phyloP scores from a whole-genome alignment of 2,797 vertebrate genomes.

The Melanogrammus aeglefinus region DNA sequence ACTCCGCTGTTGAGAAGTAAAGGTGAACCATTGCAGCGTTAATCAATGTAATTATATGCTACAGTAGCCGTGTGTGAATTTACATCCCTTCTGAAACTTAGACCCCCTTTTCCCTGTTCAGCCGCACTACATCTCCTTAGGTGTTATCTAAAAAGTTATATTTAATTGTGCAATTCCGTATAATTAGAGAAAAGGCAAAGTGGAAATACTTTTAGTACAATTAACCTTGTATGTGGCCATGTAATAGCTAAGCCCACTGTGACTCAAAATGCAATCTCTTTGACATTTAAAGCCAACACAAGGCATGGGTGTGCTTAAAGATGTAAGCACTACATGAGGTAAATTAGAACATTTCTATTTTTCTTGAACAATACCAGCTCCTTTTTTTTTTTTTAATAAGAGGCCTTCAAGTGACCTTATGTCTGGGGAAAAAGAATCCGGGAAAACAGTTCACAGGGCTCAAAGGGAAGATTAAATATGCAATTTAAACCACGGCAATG shows the following conservation, averaged over 20 bases:
- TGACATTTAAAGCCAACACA: conserved; percentile 77
- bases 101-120: conserved; percentile 41
- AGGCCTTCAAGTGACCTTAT: conserved; percentile 65
- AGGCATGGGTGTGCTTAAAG: conserved; percentile 69
- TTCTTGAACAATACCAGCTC: conserved; percentile 64
- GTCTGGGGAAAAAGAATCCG: conserved; percentile 32
- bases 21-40: conserved; percentile 43
- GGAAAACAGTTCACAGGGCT: conserved; percentile 40
- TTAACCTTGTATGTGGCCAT: conserved; percentile 82
- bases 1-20: conserved; percentile 44
- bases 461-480: conserved; percentile 54
- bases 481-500: conserved; percentile 50
- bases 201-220: conserved; percentile 75
- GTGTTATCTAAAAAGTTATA: conserved; percentile 70
- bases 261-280: conserved; percentile 76
- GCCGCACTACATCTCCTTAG: conserved; percentile 66
- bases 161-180: conserved; percentile 71
- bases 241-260: conserved; percentile 79
- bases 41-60: conserved; percentile 59
- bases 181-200: conserved; percentile 72
- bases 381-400: conserved; percentile 60
- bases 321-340: conserved; percentile 72
- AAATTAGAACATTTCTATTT: conserved; percentile 78
- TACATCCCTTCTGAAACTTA: conserved; percentile 47
- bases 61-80: conserved; percentile 51